A percentile compares a stretch with the other conserved stretches of the same genome.
phyloP scores from a whole-genome alignment of 2,113 vertebrate species.

The Ascaphus truei region DNA sequence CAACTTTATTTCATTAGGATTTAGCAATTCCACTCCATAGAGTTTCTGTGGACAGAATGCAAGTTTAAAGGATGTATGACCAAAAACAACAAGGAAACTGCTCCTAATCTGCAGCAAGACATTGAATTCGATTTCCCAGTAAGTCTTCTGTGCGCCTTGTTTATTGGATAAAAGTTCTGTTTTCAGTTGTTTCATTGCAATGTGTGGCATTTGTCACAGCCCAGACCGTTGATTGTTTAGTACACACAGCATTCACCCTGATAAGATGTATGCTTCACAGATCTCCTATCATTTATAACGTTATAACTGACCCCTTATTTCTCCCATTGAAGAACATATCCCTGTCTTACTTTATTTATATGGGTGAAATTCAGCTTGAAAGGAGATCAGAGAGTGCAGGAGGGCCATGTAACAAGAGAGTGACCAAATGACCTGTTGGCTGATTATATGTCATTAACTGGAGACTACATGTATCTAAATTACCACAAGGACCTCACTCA shows the following conservation, averaged over 20 bases:
- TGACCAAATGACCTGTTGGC: conserved; percentile 85
- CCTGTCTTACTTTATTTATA: conserved; percentile 87
- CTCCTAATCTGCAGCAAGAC: conserved; percentile 39
- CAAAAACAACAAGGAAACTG: conserved; percentile 35
- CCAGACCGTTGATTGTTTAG: conserved; percentile 60
- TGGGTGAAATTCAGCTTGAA: conserved; percentile 86
- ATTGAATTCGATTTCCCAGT: conserved; percentile 41
- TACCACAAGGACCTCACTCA: conserved; percentile 73
- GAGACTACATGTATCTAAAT: conserved; percentile 84
- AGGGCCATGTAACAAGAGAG: conserved; percentile 81
- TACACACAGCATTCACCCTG: conserved; percentile 66
- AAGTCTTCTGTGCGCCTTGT: conserved; percentile 50
- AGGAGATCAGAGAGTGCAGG: conserved; percentile 82
- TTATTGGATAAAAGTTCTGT: conserved; percentile 54
- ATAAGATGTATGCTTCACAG: conserved; percentile 71
- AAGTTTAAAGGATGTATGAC: not conserved
- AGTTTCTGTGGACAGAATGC: not conserved
- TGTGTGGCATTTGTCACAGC: conserved; percentile 73
- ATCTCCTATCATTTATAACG: conserved; percentile 48
- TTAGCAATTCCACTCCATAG: too few species aligned
- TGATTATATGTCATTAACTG: conserved; percentile 95
- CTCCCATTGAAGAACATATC: conserved; percentile 56
- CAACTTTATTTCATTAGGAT: too few species aligned
- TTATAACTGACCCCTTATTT: conserved; percentile 62
- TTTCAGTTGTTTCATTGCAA: conserved; percentile 74